phyloP scores from a whole-genome alignment of 2,113 vertebrate genomes.

The Cavia aperea region DNA sequence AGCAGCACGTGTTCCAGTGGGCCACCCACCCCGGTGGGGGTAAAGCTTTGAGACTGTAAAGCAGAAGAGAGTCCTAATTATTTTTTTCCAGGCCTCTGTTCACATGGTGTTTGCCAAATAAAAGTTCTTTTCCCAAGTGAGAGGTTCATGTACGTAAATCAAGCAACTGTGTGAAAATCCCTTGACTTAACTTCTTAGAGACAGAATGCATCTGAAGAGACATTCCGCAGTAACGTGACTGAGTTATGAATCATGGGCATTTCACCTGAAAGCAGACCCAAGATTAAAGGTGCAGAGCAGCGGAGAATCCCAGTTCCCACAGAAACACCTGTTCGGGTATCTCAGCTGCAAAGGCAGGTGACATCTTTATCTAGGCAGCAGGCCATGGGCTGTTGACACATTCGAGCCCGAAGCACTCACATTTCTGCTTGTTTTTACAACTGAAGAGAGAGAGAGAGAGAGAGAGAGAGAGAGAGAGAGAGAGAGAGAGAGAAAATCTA shows the following conservation, averaged over 20 bases:
- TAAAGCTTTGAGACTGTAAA: background rate
- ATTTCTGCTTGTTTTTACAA: slow-evolving; percentile 5
- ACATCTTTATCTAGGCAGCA: slow-evolving; percentile 36
- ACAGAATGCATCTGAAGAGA: slow-evolving; percentile 68
- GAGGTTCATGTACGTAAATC: slow-evolving; percentile 60
- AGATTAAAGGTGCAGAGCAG: slow-evolving; percentile 49
- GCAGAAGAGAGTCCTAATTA: slow-evolving; percentile 45
- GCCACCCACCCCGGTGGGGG: background rate
- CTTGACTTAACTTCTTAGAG: slow-evolving; percentile 69
- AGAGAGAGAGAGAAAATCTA: background rate
- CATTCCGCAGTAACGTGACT: slow-evolving; percentile 63
- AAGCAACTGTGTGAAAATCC: slow-evolving; percentile 72
- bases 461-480: background rate
- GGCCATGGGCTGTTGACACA: background rate
- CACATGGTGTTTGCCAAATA: slow-evolving; percentile 55
- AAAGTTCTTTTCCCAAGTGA: slow-evolving; percentile 65
- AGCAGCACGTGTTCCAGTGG: background rate
- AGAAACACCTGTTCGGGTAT: slow-evolving; percentile 53
- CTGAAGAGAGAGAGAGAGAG: background rate
- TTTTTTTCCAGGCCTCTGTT: slow-evolving; percentile 47
- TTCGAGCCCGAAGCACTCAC: background rate
- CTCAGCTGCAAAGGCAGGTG: slow-evolving; percentile 45
- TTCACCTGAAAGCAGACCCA: slow-evolving; percentile 38
- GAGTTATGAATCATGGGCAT: slow-evolving; percentile 65
- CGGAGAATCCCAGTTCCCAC: slow-evolving; percentile 44